Evolutionary conservation across 2,888 invertebrate genomes (phyloP).

Genomic region (Drosophila mimetica): DNA sequence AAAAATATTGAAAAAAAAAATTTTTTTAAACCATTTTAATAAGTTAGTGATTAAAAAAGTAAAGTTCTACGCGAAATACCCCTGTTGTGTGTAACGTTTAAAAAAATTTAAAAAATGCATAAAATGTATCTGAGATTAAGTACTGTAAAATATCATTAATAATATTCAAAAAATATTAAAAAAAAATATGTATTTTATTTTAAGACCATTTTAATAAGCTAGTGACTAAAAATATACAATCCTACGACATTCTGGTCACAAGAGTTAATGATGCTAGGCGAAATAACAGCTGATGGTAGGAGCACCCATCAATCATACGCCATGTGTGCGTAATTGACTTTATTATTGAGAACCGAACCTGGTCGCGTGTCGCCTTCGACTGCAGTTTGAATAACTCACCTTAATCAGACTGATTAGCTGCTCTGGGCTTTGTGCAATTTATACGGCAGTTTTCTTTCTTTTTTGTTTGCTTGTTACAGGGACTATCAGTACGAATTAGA

Average conservation of each 20-base stretch:
- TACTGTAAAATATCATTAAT: too few relatives aligned
- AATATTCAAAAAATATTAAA: not conserved
- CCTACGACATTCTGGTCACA: too few relatives aligned
- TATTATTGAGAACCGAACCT: slow-evolving; percentile 26
- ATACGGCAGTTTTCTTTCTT: slow-evolving; percentile 32
- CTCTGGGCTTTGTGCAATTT: slow-evolving; percentile 19
- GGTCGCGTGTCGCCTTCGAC: slow-evolving; percentile 52
- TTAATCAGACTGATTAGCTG: slow-evolving; percentile 55
- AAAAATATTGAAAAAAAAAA: not conserved
- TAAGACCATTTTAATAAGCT: too few relatives aligned
- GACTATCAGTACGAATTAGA: slow-evolving; percentile 29
- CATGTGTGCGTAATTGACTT: slow-evolving; percentile 14
- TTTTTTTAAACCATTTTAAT: too few relatives aligned
- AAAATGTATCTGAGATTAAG: too few relatives aligned
- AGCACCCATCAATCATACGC: slow-evolving; percentile 55
- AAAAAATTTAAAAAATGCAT: not conserved
- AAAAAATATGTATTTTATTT: not conserved
- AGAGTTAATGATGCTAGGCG: too few relatives aligned
- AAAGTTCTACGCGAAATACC: too few relatives aligned
- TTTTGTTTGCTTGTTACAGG: slow-evolving; percentile 5
- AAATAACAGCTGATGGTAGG: slow-evolving; percentile 10
- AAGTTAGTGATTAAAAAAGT: too few relatives aligned
- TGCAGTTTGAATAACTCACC: slow-evolving; percentile 57
- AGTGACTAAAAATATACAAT: too few relatives aligned
- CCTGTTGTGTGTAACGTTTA: not conserved